Base-by-base conservation (phyloP, 2,888 invertebrate genomes). In the Junonia oenone region DNA sequence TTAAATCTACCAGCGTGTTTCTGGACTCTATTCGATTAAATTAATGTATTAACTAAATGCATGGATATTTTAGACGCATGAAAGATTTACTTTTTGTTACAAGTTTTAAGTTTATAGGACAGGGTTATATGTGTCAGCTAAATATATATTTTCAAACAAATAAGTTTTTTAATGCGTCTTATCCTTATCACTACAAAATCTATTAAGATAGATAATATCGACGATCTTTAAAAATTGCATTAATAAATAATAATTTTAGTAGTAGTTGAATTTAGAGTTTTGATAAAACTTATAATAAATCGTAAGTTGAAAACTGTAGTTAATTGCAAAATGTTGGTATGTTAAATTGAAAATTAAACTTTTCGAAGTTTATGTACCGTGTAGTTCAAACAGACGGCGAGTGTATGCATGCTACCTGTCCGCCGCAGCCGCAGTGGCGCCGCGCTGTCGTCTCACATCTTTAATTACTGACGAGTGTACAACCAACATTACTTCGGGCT, bases 361-460 rank as follows among this genome's bases (percentile, higher is more conserved):
- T 40, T 37, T n/a, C 15, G 11, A 14, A 5, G 13, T 37, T 14
- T 3, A 6, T 15, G 15, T 37, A 14, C 2, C 37, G 9, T 49
- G 17, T 9, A 35, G 46, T 40, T 35, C 33, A 45, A 47, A 45
- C 35, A 51, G 35, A n/a, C 27, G 45, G 43, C 43, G 26, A 43
- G 6, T 26, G 43, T 43, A 43, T 43, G 17, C 54, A 55, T 45
- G 54, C 45, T 27, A 55, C 54, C 51, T 47, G 51, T 40, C 50
- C 40, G 29, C 14, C 17, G 35, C 63, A 66, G 68, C 31, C 68
- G 63, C 60, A 65, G 50, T 55, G 76, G 72, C 73, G 74, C 72
- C 52, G 59, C 61, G n/a, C n/a, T n/a, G n/a, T n/a, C n/a, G n/a
- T 63, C 67, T 15, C 76, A 69, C 75, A 77, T 75, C 67, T 81